Evolutionary conservation across 2,113 vertebrate genomes (phyloP).

Genomic region (Salvator merianae): DNA sequence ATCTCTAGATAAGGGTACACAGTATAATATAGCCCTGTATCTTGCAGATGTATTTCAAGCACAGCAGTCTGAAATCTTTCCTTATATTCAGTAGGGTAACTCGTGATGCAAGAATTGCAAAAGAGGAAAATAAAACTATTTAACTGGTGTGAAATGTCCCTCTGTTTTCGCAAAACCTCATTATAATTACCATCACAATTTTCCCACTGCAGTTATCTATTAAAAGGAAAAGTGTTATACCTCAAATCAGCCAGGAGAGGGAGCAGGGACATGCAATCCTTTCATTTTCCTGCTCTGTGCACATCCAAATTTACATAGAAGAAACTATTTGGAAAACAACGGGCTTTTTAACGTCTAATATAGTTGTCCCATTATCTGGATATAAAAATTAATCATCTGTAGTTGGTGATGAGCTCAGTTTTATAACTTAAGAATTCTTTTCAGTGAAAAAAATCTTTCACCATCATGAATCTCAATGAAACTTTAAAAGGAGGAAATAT

Average conservation of each 20-base stretch:
- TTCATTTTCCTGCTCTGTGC: neutral
- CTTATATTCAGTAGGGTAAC: neutral
- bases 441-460: neutral
- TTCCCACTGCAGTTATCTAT: neutral
- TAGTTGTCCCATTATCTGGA: neutral
- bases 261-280: neutral
- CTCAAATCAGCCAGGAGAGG: conserved; percentile 6
- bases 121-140: neutral
- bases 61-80: neutral
- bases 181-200: neutral
- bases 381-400: neutral
- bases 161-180: neutral
- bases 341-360: neutral
- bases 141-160: neutral
- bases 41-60: neutral
- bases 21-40: neutral
- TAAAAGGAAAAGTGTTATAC: neutral
- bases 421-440: neutral
- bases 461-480: neutral
- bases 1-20: neutral
- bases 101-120: neutral
- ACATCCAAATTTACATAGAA: neutral
- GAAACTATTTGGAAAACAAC: neutral
- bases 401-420: neutral
- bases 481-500: neutral